Evolutionary conservation across 2,888 invertebrate genomes (phyloP).

Genomic region (Plagodis pulveraria): DNA sequence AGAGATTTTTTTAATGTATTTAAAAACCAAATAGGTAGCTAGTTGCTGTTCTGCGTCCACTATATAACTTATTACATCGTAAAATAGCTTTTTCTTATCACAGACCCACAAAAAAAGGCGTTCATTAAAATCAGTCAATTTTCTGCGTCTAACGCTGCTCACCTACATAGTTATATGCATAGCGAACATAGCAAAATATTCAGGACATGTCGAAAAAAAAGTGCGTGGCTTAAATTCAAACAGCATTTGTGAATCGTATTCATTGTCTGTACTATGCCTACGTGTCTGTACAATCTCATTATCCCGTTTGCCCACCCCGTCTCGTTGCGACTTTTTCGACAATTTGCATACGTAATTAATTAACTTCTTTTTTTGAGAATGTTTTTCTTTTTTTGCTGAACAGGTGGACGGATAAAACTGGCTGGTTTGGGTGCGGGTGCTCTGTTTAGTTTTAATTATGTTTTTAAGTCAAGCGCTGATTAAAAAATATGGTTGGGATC

Average conservation of each 20-base stretch:
- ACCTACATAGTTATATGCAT: neutral
- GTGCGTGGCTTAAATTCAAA: neutral
- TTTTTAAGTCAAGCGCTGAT: conserved; percentile 26
- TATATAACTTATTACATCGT: too few species aligned
- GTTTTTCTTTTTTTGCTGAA: conserved; percentile 48
- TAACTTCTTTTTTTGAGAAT: conserved; percentile 70
- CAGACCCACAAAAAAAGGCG: too few species aligned
- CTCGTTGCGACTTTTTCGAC: conserved; percentile 71
- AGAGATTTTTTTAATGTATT: too few species aligned
- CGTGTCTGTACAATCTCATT: conserved; percentile 77
- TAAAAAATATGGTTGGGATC: conserved; percentile 22
- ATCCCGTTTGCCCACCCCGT: conserved; percentile 63
- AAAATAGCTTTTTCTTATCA: too few species aligned
- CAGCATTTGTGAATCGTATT: neutral
- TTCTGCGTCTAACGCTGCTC: too few species aligned
- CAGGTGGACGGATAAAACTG: conserved; percentile 46
- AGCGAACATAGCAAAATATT: neutral
- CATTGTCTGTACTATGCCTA: conserved; percentile 42
- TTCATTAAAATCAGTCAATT: too few species aligned
- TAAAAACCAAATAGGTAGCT: too few species aligned
- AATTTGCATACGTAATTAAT: conserved; percentile 83
- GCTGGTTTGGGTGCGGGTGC: conserved; percentile 37
- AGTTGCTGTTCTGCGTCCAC: too few species aligned
- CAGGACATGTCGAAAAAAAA: neutral
- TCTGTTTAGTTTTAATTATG: conserved; percentile 45